A percentile compares a stretch with the other conserved stretches of the same genome.
phyloP scores from a whole-genome alignment of 1,140 invertebrate species.

The Drosophila navojoa region DNA sequence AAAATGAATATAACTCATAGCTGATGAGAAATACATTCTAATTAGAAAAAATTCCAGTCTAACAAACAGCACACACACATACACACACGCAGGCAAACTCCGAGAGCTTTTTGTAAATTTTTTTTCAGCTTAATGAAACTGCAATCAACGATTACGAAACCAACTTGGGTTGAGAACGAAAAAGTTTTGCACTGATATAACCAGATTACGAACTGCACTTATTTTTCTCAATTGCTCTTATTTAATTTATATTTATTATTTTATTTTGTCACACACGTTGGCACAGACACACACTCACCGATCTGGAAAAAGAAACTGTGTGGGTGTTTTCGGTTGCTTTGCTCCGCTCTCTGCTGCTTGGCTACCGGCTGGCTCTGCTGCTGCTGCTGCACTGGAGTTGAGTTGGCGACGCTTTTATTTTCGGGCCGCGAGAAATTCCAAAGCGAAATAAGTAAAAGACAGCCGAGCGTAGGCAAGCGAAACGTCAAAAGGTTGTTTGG shows the following conservation, averaged over 20 bases:
- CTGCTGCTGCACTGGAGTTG: constrained; percentile 76
- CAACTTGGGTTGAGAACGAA: constrained; percentile 17
- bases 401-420: constrained; percentile 71
- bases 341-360: constrained; percentile 48
- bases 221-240: constrained; percentile 4
- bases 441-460: constrained; percentile 65
- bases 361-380: constrained; percentile 74
- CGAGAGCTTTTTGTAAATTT: constrained; percentile 47
- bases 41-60: constrained; percentile 28
- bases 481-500: constrained; percentile 79
- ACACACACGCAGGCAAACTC: constrained; percentile 21
- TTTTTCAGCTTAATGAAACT: constrained; percentile 5
- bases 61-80: constrained; percentile 24
- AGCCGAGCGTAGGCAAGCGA: constrained; percentile 54
- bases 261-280: constrained; percentile 21
- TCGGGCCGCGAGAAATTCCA: constrained; percentile 66
- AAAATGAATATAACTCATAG: constrained; percentile 15
- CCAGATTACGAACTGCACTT: constrained; percentile 21
- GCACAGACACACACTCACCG: constrained; percentile 65
- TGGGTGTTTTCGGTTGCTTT: constrained; percentile 31
- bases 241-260: constrained; percentile 28
- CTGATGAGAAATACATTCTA: not conserved
- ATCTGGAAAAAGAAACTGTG: constrained; percentile 70
- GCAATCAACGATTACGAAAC: constrained; percentile 66
- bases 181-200: constrained; percentile 40